Percentiles rank a stretch among this genome's conserved stretches.
Conservation (phyloP, 2,113 vertebrate genomes). For the Muscicapa adusta region DNA sequence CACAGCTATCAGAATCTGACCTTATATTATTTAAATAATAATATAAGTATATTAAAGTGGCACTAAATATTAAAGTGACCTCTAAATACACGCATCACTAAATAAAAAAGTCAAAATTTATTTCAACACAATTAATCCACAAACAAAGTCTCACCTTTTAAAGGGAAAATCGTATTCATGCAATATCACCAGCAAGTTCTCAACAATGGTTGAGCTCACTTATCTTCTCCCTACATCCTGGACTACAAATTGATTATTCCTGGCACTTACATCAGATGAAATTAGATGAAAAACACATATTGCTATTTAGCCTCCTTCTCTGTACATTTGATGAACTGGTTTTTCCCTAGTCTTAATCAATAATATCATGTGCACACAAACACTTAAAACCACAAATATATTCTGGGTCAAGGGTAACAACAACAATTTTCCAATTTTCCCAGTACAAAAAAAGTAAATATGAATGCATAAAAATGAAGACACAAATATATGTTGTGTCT, state of each 20-base stretch:
- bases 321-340: not conserved
- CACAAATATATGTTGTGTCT: not conserved
- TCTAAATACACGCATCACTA: not conserved
- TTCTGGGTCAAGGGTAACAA: not conserved
- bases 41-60: not conserved
- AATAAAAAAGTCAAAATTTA: not conserved
- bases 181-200: constrained; percentile 84
- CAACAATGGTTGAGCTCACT: constrained; percentile 80
- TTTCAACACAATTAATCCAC: not conserved
- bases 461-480: not conserved
- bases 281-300: not conserved
- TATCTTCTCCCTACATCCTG: constrained; percentile 82
- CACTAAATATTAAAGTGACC: no score
- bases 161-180: constrained; percentile 86
- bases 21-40: not conserved
- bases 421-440: not conserved
- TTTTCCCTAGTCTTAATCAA: not conserved
- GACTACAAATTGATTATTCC: constrained; percentile 67
- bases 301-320: not conserved
- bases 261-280: not conserved
- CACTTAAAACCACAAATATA: not conserved
- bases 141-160: constrained; percentile 74
- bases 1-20: not conserved
- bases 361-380: not conserved
- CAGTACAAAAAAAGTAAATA: not conserved